phyloP scores from a whole-genome alignment of 2,888 invertebrate genomes.

The Teleogryllus oceanicus region DNA sequence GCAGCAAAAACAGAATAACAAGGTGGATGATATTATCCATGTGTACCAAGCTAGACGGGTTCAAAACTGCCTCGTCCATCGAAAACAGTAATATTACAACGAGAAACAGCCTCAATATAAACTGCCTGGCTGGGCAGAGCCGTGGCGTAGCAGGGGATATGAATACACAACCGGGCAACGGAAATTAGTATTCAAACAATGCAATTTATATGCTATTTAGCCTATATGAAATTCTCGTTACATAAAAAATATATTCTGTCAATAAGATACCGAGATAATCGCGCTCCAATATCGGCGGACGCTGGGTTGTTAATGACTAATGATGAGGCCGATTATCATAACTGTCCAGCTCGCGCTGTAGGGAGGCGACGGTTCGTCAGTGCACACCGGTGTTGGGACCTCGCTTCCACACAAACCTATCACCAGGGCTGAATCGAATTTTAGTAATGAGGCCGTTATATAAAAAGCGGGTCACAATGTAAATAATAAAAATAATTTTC shows the following conservation, averaged over 20 bases:
- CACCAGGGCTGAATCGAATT: too few species aligned
- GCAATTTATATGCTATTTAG: slow-evolving; percentile 18
- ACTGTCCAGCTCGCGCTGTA: not conserved
- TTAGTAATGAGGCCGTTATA: too few species aligned
- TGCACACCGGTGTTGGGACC: too few species aligned
- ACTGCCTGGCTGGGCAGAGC: not conserved
- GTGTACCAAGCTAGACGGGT: too few species aligned
- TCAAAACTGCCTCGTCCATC: too few species aligned
- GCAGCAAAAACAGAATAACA: too few species aligned
- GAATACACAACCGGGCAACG: not conserved
- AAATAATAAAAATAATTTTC: too few species aligned
- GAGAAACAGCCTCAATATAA: not conserved
- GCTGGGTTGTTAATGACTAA: slow-evolving; percentile 8
- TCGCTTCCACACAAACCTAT: too few species aligned
- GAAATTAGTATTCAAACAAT: slow-evolving; percentile 18
- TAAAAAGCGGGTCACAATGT: too few species aligned
- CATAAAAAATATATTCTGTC: slow-evolving; percentile 18
- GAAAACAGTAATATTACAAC: not conserved
- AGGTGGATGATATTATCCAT: too few species aligned
- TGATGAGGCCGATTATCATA: slow-evolving; percentile 18
- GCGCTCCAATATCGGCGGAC: not conserved
- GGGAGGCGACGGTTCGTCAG: too few species aligned
- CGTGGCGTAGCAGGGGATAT: not conserved
- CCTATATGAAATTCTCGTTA: not conserved
- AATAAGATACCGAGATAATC: slow-evolving; percentile 18